phyloP scores from a whole-genome alignment of 23 tunicate species.

The Ciona savignyi region DNA sequence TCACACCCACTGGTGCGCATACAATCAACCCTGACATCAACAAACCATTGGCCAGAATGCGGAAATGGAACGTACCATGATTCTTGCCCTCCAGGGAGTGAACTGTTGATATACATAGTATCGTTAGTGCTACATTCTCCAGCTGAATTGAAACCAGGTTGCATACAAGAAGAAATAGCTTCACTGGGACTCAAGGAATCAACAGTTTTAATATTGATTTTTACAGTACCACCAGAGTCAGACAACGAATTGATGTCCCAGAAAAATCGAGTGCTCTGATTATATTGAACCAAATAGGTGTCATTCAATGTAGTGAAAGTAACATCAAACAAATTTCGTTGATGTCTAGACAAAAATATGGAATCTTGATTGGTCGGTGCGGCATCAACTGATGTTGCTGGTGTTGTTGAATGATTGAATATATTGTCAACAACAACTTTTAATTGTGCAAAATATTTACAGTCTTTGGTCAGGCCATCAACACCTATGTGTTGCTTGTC shows the following conservation, averaged over 20 bases:
- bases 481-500: conserved; percentile 22
- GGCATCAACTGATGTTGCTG: background rate
- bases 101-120: conserved; percentile 2
- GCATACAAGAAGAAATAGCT: conserved; percentile 1
- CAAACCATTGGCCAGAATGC: conserved; percentile 46
- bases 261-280: conserved; percentile 6
- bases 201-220: conserved; percentile 9
- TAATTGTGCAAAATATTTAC: conserved; percentile 39
- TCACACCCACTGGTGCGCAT: background rate
- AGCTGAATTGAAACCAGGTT: background rate
- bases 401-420: background rate
- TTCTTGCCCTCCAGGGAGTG: background rate
- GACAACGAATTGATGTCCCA: conserved; percentile 62
- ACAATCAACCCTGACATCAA: conserved; percentile 28
- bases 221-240: conserved; percentile 82
- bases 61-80: conserved; percentile 76
- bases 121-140: background rate
- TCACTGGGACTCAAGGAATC: background rate
- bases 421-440: conserved; percentile 1
- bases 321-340: conserved; percentile 31
- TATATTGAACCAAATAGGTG: conserved; percentile 11
- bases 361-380: background rate
- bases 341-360: conserved; percentile 20
- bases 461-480: conserved; percentile 58
- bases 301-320: conserved; percentile 12